Percentiles rank a stretch among this genome's conserved stretches.
Conservation (phyloP, 1,140 invertebrate species). For the Magallana gigas region DNA sequence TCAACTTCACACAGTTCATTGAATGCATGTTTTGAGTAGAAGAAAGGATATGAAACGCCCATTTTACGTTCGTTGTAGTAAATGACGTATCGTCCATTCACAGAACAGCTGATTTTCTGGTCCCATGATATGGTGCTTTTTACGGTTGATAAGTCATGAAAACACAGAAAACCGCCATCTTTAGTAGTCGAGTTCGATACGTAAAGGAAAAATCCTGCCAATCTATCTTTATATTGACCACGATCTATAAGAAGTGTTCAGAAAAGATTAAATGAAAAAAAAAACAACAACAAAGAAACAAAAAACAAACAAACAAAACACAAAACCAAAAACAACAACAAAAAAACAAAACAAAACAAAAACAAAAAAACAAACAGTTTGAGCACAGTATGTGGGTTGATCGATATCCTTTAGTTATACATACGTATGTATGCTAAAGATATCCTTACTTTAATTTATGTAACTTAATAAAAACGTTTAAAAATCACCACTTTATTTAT, state of each 20-base stretch:
- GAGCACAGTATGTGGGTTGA: no score
- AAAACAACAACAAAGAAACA: no score
- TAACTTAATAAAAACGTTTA: no score
- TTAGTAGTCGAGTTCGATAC: not conserved
- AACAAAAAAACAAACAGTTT: no score
- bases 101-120: not conserved
- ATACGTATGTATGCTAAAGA: no score
- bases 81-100: not conserved
- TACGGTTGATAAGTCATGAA: not conserved
- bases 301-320: no score
- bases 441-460: no score
- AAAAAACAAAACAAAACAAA: no score
- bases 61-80: not conserved
- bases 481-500: no score
- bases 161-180: not conserved
- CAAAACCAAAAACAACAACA: no score
- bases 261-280: no score
- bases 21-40: not conserved
- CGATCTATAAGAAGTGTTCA: not conserved
- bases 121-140: not conserved
- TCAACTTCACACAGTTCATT: not conserved
- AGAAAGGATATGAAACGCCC: not conserved
- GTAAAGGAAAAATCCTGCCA: not conserved
- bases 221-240: not conserved
- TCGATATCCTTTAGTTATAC: no score